These are phyloP conservation scores for Formica aserva DNA, from an alignment of 2,888 invertebrate genomes.

Conservation along the genomic window DNA sequence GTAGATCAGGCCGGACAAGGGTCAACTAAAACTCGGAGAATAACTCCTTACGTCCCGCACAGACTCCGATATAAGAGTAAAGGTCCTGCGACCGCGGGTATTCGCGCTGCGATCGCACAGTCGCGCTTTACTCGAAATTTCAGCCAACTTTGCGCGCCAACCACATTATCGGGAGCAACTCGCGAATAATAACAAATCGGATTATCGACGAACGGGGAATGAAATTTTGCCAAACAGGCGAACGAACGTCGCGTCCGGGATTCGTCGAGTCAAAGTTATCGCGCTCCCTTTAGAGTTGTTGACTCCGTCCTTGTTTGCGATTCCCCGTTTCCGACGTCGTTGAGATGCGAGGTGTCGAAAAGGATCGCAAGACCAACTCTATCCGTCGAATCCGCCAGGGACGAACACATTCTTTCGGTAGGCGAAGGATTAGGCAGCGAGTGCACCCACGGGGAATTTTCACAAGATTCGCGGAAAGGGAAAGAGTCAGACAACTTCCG, in stretches of 20 bases:
- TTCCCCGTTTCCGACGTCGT: background rate
- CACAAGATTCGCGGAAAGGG: constrained; percentile 24
- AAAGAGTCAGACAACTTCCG: constrained; percentile 42
- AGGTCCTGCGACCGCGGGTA: constrained; percentile 25
- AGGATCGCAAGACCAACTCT: background rate
- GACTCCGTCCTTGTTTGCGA: constrained; percentile 7
- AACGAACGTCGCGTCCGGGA: constrained; percentile 14
- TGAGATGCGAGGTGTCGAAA: background rate
- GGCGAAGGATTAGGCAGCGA: constrained; percentile 77
- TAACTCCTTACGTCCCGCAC: constrained; percentile 61
- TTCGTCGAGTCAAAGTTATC: constrained; percentile 12
- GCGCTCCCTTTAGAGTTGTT: constrained; percentile 1
- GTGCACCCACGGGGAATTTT: constrained; percentile 74
- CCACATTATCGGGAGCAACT: constrained; percentile 38
- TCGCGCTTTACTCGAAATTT: constrained; percentile 43
- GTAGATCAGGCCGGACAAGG: constrained; percentile 60
- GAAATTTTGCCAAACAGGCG: constrained; percentile 34
- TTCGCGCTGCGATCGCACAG: background rate
- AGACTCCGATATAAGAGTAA: constrained; percentile 51
- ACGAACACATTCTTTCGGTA: constrained; percentile 61
- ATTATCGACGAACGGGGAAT: constrained; percentile 25
- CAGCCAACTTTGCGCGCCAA: constrained; percentile 42
- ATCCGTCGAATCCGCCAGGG: constrained; percentile 40
- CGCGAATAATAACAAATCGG: constrained; percentile 48
- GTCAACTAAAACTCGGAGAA: constrained; percentile 59